A percentile compares a stretch with the other conserved stretches of the same genome.
Conservation (phyloP, 2,113 vertebrate species). For the Coptodon bakossiorum region DNA sequence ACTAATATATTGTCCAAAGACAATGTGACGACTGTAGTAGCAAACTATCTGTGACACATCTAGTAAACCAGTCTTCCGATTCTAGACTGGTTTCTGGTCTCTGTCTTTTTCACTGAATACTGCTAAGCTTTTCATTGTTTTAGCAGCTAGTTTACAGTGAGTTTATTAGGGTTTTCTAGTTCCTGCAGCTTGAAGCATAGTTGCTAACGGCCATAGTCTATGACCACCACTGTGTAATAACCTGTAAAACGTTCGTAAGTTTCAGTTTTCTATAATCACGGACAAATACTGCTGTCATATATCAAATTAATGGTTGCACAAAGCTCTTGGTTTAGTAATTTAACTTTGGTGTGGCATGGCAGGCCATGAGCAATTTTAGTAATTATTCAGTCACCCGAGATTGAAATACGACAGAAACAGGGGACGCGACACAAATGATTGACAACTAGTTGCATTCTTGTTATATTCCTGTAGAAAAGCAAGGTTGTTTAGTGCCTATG, state of each 20-base stretch:
- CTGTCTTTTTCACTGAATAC: neutral
- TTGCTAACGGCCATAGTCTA: neutral
- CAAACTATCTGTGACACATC: neutral
- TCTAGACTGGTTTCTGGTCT: neutral
- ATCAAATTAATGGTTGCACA: neutral
- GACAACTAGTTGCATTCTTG: neutral
- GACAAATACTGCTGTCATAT: neutral
- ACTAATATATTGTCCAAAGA: neutral
- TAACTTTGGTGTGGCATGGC: rapidly evolving
- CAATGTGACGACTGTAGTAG: neutral
- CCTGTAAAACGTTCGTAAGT: neutral
- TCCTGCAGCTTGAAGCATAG: neutral
- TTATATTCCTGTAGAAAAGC: neutral
- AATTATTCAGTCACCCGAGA: neutral
- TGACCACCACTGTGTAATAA: neutral
- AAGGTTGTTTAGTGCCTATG: neutral
- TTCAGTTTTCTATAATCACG: neutral
- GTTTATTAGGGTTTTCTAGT: neutral
- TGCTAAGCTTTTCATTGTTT: neutral
- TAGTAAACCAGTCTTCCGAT: neutral
- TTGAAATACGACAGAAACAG: neutral
- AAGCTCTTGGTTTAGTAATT: neutral
- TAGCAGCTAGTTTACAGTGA: neutral
- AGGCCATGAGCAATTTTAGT: neutral
- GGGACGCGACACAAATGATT: neutral